Conservation (phyloP, 2,888 invertebrate species). For the Biston betularia region DNA sequence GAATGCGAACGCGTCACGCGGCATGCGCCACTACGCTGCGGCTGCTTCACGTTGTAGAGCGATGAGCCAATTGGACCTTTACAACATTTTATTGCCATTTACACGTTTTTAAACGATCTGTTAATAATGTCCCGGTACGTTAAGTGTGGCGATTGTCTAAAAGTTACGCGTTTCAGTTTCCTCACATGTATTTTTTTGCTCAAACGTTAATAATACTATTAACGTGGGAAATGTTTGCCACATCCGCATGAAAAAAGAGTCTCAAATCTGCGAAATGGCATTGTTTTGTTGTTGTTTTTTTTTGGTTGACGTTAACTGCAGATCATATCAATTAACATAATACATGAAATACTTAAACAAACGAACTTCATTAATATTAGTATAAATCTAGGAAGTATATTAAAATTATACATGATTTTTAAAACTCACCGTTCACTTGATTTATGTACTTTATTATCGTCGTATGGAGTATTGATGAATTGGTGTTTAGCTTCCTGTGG, state of each 20-base stretch:
- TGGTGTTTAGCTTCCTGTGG: no score
- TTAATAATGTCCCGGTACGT: slow-evolving; percentile 46
- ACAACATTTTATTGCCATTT: slow-evolving; percentile 33
- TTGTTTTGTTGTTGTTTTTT: not conserved
- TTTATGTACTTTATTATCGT: no score
- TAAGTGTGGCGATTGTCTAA: slow-evolving; percentile 41
- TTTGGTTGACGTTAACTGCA: no score
- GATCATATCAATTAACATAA: no score
- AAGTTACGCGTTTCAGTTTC: slow-evolving; percentile 41
- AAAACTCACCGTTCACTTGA: no score
- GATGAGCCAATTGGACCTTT: slow-evolving; percentile 9
- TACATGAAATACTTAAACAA: no score
- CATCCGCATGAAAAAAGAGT: slow-evolving; percentile 9
- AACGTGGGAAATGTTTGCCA: slow-evolving; percentile 6
- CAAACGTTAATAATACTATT: slow-evolving; percentile 17
- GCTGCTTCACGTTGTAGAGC: slow-evolving; percentile 17
- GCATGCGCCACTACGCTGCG: slow-evolving; percentile 31
- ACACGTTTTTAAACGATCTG: slow-evolving; percentile 51
- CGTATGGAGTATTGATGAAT: no score
- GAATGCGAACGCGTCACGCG: slow-evolving; percentile 66
- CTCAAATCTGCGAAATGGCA: not conserved
- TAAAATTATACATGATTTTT: no score
- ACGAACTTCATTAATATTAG: no score
- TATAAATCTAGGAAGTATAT: no score
- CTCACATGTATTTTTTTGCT: slow-evolving; percentile 35